Percentiles rank a stretch among this genome's conserved stretches.
These are phyloP conservation scores for Crotalus helleri DNA, from an alignment of 2,113 vertebrate species.

Conservation along the genomic window DNA sequence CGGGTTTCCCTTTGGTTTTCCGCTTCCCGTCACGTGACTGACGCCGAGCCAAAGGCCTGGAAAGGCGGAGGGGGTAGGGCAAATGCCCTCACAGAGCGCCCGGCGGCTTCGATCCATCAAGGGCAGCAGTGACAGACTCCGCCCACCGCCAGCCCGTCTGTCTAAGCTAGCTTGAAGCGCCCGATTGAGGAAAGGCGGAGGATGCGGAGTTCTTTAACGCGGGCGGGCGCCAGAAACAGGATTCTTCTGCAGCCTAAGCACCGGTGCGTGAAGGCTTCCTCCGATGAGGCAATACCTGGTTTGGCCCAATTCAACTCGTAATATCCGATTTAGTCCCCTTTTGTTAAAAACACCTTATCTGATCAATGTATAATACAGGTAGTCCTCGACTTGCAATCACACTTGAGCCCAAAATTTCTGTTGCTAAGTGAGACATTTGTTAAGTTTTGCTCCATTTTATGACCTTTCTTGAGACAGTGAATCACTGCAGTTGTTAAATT, in stretches of 20 bases:
- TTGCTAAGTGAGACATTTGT: neutral
- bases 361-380: neutral
- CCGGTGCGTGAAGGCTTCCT: neutral
- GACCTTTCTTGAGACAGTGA: neutral
- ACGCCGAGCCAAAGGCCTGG: neutral
- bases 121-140: neutral
- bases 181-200: neutral
- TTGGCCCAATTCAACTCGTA: neutral
- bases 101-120: neutral
- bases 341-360: neutral
- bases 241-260: neutral
- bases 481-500: neutral
- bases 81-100: neutral
- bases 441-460: neutral
- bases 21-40: constrained; percentile 18
- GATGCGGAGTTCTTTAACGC: neutral
- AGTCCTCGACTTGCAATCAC: neutral
- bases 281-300: neutral
- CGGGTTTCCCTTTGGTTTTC: neutral
- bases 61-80: neutral
- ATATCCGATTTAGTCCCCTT: neutral
- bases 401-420: neutral
- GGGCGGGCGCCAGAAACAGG: neutral
- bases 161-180: neutral
- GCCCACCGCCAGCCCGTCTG: neutral